These are phyloP conservation scores for Argyra leucocephala DNA, from an alignment of 2,888 invertebrate species.

Conservation along the genomic window DNA sequence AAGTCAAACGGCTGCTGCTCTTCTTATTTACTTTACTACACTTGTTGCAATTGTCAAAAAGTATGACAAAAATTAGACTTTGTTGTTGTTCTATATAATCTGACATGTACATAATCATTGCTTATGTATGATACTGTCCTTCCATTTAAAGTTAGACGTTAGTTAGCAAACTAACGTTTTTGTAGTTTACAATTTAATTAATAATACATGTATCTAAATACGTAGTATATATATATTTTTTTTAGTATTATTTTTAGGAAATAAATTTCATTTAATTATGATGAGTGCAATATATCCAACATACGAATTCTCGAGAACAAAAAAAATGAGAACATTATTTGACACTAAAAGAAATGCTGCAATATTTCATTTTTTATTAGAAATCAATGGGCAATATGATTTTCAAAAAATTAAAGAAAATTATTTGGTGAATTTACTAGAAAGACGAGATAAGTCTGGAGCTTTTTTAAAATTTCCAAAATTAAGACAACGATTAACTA, in stretches of 20 bases:
- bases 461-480: conserved; percentile 56
- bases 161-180: no score
- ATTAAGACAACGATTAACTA: conserved; percentile 56
- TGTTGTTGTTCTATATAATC: not conserved
- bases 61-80: not conserved
- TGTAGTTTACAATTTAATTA: no score
- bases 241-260: conserved; percentile 49
- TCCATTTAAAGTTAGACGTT: no score
- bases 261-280: conserved; percentile 49
- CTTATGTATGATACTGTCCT: no score
- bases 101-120: no score
- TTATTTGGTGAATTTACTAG: conserved; percentile 46
- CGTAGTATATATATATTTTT: conserved; percentile 11
- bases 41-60: no score
- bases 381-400: conserved; percentile 52
- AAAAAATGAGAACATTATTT: conserved; percentile 56
- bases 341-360: conserved; percentile 67
- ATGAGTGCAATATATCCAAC: conserved; percentile 51
- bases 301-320: conserved; percentile 52
- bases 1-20: no score
- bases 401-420: conserved; percentile 48
- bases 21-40: no score
- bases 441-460: conserved; percentile 50
- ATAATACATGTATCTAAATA: not conserved
- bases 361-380: conserved; percentile 59